These are phyloP conservation scores for Rhyzopertha dominica DNA, from an alignment of 1,140 invertebrate species.

Conservation along the genomic window DNA sequence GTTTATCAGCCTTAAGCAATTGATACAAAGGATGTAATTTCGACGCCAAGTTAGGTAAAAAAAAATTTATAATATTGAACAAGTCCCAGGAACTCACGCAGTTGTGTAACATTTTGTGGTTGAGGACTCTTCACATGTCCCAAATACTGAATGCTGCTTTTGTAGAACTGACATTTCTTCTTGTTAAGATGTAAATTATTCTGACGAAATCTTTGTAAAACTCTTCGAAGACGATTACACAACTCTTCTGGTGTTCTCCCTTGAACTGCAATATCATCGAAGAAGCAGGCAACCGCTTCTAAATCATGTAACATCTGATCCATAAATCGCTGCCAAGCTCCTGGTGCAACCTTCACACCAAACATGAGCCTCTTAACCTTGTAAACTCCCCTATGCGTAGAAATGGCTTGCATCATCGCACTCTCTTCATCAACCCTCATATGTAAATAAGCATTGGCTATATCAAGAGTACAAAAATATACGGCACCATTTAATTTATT, in stretches of 20 bases:
- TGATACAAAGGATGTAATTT: not conserved
- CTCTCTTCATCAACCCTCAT: constrained; percentile 33
- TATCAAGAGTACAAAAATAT: constrained; percentile 32
- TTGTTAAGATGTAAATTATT: constrained; percentile 16
- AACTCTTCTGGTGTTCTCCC: constrained; percentile 11
- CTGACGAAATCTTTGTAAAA: constrained; percentile 3
- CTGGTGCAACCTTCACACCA: constrained; percentile 32
- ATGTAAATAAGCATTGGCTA: constrained; percentile 33
- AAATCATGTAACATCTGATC: constrained; percentile 22
- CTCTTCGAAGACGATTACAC: not conserved
- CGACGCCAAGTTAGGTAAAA: not conserved
- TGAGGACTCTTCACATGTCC: constrained; percentile 10
- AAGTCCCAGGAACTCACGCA: not conserved
- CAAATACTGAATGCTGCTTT: constrained; percentile 4
- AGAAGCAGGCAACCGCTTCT: constrained; percentile 6
- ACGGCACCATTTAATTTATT: constrained; percentile 18
- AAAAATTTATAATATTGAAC: not conserved
- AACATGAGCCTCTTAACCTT: constrained; percentile 34
- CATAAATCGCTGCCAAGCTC: constrained; percentile 34
- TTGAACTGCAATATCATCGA: constrained; percentile 15
- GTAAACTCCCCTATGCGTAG: constrained; percentile 34
- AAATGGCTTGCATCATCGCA: constrained; percentile 32
- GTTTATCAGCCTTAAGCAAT: not conserved
- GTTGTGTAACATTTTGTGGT: constrained; percentile 3
- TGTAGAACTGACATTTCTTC: constrained; percentile 12